phyloP scores from a whole-genome alignment of 1,140 invertebrate species.

The Polypedilum pembai region DNA sequence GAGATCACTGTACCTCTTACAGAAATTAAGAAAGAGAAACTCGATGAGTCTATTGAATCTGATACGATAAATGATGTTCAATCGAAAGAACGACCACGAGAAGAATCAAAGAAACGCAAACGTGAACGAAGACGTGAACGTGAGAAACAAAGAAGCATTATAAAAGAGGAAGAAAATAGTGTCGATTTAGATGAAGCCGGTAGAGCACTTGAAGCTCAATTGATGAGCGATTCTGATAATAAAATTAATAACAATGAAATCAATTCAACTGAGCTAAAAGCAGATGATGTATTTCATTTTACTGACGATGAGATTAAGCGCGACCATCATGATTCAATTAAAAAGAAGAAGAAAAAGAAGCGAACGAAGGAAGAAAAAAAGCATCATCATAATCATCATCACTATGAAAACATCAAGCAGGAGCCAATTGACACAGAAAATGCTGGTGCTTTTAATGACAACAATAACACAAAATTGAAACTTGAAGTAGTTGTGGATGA shows the following conservation, averaged over 20 bases:
- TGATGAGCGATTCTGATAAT: conserved; percentile 54
- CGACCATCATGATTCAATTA: conserved; percentile 54
- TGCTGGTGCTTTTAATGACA: neutral
- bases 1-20: conserved; percentile 29
- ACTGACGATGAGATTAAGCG: conserved; percentile 44
- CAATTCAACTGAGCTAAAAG: neutral
- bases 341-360: conserved; percentile 76
- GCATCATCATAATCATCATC: conserved; percentile 57
- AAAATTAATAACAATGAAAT: conserved; percentile 33
- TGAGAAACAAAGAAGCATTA: conserved; percentile 39
- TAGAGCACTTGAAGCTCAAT: conserved; percentile 67
- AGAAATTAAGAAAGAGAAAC: conserved; percentile 32
- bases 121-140: conserved; percentile 48
- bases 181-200: conserved; percentile 71
- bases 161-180: conserved; percentile 62
- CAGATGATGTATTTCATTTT: conserved; percentile 40
- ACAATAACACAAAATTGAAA: conserved; percentile 4
- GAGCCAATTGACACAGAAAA: conserved; percentile 24
- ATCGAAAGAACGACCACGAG: conserved; percentile 38
- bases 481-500: neutral
- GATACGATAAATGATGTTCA: neutral
- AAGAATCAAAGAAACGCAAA: conserved; percentile 53
- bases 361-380: conserved; percentile 70
- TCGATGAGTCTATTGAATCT: neutral
- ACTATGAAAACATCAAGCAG: conserved; percentile 40